A percentile compares a stretch with the other conserved stretches of the same genome.
phyloP scores from a whole-genome alignment of 2,113 vertebrate genomes.

The Anser brachyrhynchus region DNA sequence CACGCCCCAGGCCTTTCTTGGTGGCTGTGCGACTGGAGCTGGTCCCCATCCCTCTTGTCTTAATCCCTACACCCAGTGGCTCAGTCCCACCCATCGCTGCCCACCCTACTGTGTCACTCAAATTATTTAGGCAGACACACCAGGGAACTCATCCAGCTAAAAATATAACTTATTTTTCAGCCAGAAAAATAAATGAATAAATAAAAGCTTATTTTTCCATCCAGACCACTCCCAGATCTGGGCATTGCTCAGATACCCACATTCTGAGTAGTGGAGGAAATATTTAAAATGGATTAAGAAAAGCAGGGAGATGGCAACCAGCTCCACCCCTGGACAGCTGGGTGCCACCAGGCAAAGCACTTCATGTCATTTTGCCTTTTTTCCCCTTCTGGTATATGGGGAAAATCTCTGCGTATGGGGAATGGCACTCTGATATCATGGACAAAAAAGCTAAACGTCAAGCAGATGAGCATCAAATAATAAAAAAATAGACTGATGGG shows the following conservation, averaged over 20 bases:
- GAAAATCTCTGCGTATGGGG: neutral
- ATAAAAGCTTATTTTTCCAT: neutral
- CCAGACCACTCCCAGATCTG: neutral
- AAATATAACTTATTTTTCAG: neutral
- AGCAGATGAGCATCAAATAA: conserved; percentile 16
- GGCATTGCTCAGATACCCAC: neutral
- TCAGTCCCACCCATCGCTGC: neutral
- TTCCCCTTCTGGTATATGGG: neutral
- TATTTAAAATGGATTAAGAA: neutral
- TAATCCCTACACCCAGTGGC: too few relatives aligned
- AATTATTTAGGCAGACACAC: neutral
- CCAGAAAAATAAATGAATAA: neutral
- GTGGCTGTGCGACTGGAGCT: accelerated
- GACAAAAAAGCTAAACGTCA: neutral
- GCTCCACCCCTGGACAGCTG: neutral
- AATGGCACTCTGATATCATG: neutral
- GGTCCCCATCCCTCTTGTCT: neutral
- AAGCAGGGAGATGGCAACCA: neutral
- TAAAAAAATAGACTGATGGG: neutral
- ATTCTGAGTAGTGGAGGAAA: neutral
- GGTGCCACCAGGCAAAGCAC: neutral
- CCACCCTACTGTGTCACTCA: neutral
- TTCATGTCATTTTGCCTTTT: neutral
- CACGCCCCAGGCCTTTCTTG: accelerated
- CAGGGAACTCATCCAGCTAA: neutral